phyloP scores from a whole-genome alignment of 2,888 invertebrate species.

The Pocota personata region DNA sequence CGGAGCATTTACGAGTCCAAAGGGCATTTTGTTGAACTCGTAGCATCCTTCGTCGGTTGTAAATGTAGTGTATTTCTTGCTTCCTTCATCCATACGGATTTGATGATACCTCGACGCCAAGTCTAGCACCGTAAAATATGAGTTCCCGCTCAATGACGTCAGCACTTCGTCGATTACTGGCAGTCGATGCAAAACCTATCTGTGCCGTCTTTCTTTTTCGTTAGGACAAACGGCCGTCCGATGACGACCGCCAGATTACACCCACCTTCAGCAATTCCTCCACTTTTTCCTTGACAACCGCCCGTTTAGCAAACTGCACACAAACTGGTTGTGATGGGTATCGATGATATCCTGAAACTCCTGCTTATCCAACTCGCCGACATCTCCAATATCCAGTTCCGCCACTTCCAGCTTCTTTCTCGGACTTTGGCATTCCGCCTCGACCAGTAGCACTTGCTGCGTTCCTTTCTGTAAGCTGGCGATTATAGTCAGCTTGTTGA shows the following conservation, averaged over 20 bases:
- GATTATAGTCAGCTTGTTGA: slow-evolving; percentile 5
- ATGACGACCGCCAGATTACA: not conserved
- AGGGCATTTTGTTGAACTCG: not conserved
- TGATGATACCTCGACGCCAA: not conserved
- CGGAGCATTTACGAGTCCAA: too few relatives aligned
- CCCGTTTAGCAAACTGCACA: slow-evolving; percentile 13
- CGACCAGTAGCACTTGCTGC: not conserved
- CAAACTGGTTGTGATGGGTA: not conserved
- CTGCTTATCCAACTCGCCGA: not conserved
- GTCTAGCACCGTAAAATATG: not conserved
- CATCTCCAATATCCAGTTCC: not conserved
- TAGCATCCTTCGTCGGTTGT: not conserved
- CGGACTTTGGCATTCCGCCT: not conserved
- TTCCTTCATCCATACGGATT: not conserved
- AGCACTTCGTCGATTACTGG: not conserved
- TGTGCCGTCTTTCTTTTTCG: slow-evolving; percentile 23
- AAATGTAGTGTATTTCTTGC: not conserved
- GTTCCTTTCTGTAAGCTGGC: not conserved
- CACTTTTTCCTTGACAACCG: not conserved
- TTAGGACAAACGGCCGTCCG: slow-evolving; percentile 11
- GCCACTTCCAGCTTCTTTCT: not conserved
- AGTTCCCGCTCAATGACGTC: not conserved
- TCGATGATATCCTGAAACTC: not conserved
- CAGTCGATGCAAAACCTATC: slow-evolving; percentile 30
- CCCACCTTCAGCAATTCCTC: not conserved